These are phyloP conservation scores for Paramuricea clavata DNA, from an alignment of 92 coral and sea anemone species.

Conservation along the genomic window DNA sequence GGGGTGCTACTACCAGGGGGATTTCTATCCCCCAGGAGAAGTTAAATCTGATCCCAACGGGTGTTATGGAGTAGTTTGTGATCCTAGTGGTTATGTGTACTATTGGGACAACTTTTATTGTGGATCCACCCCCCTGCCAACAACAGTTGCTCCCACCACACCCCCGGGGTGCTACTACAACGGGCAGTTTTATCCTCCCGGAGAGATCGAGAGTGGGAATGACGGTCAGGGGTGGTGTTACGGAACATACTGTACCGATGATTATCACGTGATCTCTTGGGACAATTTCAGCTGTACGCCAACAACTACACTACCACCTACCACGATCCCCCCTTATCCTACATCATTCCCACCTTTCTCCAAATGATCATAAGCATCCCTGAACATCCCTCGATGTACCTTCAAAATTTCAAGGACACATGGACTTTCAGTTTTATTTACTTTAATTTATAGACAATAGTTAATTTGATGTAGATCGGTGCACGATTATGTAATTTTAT, in stretches of 20 bases:
- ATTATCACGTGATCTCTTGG: slow-evolving; percentile 14
- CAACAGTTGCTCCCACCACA: not conserved
- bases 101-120: not conserved
- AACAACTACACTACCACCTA: not conserved
- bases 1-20: not conserved
- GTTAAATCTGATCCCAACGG: not conserved
- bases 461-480: no score
- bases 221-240: slow-evolving; percentile 27
- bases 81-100: not conserved
- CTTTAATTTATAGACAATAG: no score
- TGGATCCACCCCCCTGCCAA: not conserved
- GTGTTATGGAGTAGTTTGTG: not conserved
- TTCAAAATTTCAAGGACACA: no score
- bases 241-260: not conserved
- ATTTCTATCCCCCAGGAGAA: not conserved
- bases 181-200: slow-evolving; percentile 15
- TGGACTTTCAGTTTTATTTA: no score
- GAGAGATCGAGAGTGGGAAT: slow-evolving; percentile 3
- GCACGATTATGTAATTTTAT: no score
- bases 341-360: not conserved
- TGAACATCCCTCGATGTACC: no score
- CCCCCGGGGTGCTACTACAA: slow-evolving; percentile 15
- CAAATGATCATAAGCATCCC: not conserved
- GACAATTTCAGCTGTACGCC: slow-evolving; percentile 20
- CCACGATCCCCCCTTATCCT: not conserved